Evolutionary conservation across 2,888 invertebrate genomes (phyloP).

Genomic region (Lithosia quadra): DNA sequence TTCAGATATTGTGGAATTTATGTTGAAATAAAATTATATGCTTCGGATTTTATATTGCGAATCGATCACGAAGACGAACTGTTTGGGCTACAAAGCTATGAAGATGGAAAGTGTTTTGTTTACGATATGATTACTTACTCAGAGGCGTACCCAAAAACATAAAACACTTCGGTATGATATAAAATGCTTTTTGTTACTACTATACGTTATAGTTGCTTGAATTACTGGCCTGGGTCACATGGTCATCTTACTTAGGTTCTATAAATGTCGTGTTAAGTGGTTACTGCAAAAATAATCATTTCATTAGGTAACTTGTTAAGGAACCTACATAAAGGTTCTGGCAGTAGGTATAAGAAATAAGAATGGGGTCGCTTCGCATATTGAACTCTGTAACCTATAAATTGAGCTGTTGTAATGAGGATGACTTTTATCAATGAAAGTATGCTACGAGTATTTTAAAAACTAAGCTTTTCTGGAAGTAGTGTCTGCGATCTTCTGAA

Average conservation of each 20-base stretch:
- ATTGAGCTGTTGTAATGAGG: too few species aligned
- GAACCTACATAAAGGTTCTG: too few species aligned
- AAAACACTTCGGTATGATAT: not conserved
- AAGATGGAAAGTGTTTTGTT: not conserved
- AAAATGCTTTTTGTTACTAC: not conserved
- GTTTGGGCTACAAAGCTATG: not conserved
- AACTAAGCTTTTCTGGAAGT: too few species aligned
- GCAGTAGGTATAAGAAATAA: too few species aligned
- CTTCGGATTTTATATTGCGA: slow-evolving; percentile 57
- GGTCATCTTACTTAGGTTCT: not conserved
- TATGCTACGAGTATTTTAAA: too few species aligned
- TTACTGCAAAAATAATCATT: too few species aligned
- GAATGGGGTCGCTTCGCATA: too few species aligned
- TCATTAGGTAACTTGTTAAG: too few species aligned
- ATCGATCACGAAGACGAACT: slow-evolving; percentile 28
- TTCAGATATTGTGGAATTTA: slow-evolving; percentile 59
- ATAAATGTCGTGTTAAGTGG: too few species aligned
- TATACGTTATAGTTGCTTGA: not conserved
- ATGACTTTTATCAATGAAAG: too few species aligned
- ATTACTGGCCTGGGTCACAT: not conserved
- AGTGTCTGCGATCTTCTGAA: too few species aligned
- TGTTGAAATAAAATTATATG: slow-evolving; percentile 57
- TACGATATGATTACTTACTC: slow-evolving; percentile 1
- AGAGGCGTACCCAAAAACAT: not conserved
- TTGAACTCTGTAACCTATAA: too few species aligned